A percentile compares a stretch with the other conserved stretches of the same genome.
Conservation (phyloP, 2,888 invertebrate species). For the Apotomis turbidana region DNA sequence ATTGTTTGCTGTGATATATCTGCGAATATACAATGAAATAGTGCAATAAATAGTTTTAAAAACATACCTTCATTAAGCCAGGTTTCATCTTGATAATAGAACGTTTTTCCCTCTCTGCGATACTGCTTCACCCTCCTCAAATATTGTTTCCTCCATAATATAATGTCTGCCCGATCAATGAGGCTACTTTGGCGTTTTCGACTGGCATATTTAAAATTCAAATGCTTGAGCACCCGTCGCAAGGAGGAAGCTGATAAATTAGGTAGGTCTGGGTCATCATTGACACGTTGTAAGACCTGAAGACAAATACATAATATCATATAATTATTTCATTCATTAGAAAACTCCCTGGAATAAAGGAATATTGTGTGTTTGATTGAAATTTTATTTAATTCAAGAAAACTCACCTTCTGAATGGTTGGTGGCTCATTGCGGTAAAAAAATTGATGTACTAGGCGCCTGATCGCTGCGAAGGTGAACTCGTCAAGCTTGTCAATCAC, state of each 20-base stretch:
- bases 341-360: neutral
- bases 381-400: neutral
- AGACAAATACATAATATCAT: neutral
- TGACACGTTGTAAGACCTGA: conserved; percentile 15
- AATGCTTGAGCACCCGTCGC: conserved; percentile 6
- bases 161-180: conserved; percentile 9
- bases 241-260: neutral
- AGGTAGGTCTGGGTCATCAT: conserved; percentile 6
- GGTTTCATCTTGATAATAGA: conserved; percentile 20
- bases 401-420: conserved; percentile 13
- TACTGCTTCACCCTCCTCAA: conserved; percentile 5
- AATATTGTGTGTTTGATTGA: too few relatives aligned
- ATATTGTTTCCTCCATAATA: conserved; percentile 8
- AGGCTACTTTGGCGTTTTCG: conserved; percentile 14
- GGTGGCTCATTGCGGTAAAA: conserved; percentile 20
- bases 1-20: too few relatives aligned
- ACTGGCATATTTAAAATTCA: conserved; percentile 12
- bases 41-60: neutral
- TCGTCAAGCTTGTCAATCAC: conserved; percentile 7
- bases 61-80: conserved; percentile 16
- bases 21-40: neutral
- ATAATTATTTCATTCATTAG: neutral
- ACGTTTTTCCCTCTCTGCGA: conserved; percentile 4
- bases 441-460: conserved; percentile 18
- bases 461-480: conserved; percentile 6